Conservation (phyloP, 2,797 vertebrate genomes). For the Buceros bicornis region DNA sequence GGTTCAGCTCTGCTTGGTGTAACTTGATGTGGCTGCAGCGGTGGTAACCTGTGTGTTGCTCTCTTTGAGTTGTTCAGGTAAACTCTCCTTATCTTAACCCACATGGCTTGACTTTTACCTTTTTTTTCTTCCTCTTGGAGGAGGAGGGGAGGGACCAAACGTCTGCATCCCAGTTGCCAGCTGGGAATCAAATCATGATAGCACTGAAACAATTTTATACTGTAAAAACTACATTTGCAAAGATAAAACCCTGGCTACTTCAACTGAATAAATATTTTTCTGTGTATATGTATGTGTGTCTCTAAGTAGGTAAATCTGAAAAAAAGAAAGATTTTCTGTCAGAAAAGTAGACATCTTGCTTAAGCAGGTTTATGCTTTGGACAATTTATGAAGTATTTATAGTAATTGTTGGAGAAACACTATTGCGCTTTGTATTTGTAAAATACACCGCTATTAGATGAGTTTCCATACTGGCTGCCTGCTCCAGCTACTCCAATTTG, state of each 20-base stretch:
- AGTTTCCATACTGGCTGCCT: constrained; percentile 33
- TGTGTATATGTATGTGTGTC: not conserved
- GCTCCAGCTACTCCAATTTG: not conserved
- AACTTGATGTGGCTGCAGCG: too few relatives aligned
- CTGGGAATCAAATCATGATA: too few relatives aligned
- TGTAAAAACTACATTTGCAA: not conserved
- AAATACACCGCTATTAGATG: not conserved
- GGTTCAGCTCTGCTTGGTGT: too few relatives aligned
- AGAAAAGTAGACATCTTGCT: not conserved
- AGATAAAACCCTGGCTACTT: not conserved
- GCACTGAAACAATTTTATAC: not conserved
- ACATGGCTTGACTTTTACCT: too few relatives aligned
- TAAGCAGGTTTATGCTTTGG: not conserved
- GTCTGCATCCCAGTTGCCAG: too few relatives aligned
- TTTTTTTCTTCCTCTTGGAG: too few relatives aligned
- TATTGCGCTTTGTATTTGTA: constrained; percentile 17
- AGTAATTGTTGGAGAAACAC: not conserved
- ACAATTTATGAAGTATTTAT: not conserved
- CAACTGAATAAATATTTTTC: not conserved
- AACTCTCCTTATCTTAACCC: too few relatives aligned
- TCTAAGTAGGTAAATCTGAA: not conserved
- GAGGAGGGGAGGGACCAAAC: too few relatives aligned
- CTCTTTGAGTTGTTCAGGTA: too few relatives aligned
- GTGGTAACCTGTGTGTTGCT: too few relatives aligned
- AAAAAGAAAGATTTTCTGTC: not conserved